phyloP scores from a whole-genome alignment of 2,113 vertebrate species.

The Bothrops jararaca region DNA sequence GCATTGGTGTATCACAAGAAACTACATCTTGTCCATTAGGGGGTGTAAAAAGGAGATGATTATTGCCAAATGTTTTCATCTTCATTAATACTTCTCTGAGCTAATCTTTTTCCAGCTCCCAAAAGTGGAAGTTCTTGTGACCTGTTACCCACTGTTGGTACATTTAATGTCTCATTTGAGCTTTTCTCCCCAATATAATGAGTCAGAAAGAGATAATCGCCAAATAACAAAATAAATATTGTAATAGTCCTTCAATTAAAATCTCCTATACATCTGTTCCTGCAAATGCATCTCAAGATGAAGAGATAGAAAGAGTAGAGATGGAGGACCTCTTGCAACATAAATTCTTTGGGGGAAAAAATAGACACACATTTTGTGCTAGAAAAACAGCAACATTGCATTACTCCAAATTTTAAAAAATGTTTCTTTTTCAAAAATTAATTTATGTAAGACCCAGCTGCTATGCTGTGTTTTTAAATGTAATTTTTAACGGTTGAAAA shows the following conservation, averaged over 20 bases:
- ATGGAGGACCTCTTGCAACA: neutral
- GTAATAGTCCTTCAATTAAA: neutral
- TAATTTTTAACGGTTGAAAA: neutral
- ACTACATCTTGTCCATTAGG: neutral
- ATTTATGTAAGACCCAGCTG: constrained; percentile 4
- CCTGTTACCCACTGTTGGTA: neutral
- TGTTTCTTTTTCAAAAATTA: constrained; percentile 13
- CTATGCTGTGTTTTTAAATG: neutral
- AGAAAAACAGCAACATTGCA: too few relatives aligned
- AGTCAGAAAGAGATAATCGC: neutral
- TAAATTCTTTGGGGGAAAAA: neutral
- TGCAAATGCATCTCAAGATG: neutral
- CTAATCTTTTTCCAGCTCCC: neutral
- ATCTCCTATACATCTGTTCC: neutral
- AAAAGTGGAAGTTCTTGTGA: neutral
- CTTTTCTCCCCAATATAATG: neutral
- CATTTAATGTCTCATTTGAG: neutral
- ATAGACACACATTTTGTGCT: neutral
- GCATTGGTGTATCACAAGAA: neutral
- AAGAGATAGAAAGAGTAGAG: neutral
- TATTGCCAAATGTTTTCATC: neutral
- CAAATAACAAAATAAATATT: neutral
- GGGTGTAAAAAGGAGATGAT: neutral
- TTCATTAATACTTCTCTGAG: neutral
- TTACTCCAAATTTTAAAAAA: neutral